Base-by-base conservation (phyloP, 2,113 vertebrate genomes). In the Grallaria varia region DNA sequence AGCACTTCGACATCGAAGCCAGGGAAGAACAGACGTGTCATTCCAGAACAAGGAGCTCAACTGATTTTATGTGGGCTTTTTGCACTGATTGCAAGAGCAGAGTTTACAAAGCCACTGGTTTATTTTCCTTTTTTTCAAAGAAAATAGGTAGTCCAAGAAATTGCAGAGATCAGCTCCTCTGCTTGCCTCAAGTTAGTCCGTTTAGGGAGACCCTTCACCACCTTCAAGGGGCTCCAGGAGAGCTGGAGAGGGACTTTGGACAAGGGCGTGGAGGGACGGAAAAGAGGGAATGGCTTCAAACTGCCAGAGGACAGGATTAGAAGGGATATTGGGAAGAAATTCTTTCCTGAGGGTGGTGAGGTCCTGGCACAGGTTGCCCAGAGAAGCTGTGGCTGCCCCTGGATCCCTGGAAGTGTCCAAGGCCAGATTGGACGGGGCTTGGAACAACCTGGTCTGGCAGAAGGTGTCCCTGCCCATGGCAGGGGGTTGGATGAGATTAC, bases 401-500 rank as follows among this genome's bases (percentile, higher is more conserved):
- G 72, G 27, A 69, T 69, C 47, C 28, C 71, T 89, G 71, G 14
- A 0, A 90, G 4, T 42, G 55, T 0, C 55, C 71, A 76, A 83
- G 62, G 21, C 11, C 47, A 40, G 45, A 10, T 0, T 59, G 68
- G 59, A 44, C 0, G 2, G 22, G 9, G 1, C 4, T 81, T 10
- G 55, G 47, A 89, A 25, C 16, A 12, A 0, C 9, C 30, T 83
- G 71, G 62, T 30, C 8, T 0, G 40, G 14, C 16, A 53, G 11
- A 0, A 62, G 4, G 2, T 75, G n/a, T 60, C 24, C 45, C 39
- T 83, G 39, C 2, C 28, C 39, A 4, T 19, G 13, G 13, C 23
- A n/a, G 4, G 8, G 8, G 5, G 1, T 30, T 10, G 13, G 9
- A 40, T 31, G 4, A 8, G 16, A 5, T 40, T 8, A 10, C 0